These are phyloP conservation scores for Notospermus geniculatus DNA, from an alignment of 1,140 invertebrate species.

Conservation along the genomic window DNA sequence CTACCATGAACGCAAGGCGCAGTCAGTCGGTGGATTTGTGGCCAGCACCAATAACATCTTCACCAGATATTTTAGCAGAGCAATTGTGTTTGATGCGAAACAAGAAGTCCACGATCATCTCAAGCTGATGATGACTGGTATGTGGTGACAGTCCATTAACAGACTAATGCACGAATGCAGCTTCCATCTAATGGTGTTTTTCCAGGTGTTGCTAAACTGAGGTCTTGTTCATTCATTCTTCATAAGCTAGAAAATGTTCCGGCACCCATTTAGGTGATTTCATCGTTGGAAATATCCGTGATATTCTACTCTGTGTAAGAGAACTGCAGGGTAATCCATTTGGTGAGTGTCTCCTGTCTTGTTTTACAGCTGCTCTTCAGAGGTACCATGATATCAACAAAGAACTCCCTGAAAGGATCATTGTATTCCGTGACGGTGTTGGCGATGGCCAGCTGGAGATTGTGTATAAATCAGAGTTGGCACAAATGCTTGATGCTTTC, in stretches of 20 bases:
- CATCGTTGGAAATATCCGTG: background rate
- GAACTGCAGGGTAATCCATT: too few relatives aligned
- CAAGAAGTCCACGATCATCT: slow-evolving; percentile 61
- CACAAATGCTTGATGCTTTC: slow-evolving; percentile 62
- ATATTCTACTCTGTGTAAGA: too few relatives aligned
- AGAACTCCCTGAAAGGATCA: slow-evolving; percentile 68
- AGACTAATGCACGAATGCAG: too few relatives aligned
- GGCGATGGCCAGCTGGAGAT: slow-evolving; percentile 78
- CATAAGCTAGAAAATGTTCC: background rate
- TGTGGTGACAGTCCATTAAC: too few relatives aligned
- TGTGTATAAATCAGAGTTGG: slow-evolving; percentile 72
- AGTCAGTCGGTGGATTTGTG: slow-evolving; percentile 73
- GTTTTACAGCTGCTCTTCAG: slow-evolving; percentile 33
- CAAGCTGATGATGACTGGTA: slow-evolving; percentile 4
- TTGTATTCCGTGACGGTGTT: slow-evolving; percentile 91
- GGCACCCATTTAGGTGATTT: background rate
- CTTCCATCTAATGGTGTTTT: background rate
- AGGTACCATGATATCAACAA: slow-evolving; percentile 40
- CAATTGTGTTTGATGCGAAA: slow-evolving; percentile 65
- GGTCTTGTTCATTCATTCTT: background rate
- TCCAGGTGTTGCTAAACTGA: background rate
- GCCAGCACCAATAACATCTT: slow-evolving; percentile 71
- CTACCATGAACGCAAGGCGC: slow-evolving; percentile 73
- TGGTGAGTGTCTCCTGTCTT: too few relatives aligned
- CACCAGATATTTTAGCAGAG: slow-evolving; percentile 76